Evolutionary conservation across 2,797 vertebrate genomes (phyloP), one percentile per base, ranked within the genome.

Genomic region (Okamejei kenojei): DNA sequence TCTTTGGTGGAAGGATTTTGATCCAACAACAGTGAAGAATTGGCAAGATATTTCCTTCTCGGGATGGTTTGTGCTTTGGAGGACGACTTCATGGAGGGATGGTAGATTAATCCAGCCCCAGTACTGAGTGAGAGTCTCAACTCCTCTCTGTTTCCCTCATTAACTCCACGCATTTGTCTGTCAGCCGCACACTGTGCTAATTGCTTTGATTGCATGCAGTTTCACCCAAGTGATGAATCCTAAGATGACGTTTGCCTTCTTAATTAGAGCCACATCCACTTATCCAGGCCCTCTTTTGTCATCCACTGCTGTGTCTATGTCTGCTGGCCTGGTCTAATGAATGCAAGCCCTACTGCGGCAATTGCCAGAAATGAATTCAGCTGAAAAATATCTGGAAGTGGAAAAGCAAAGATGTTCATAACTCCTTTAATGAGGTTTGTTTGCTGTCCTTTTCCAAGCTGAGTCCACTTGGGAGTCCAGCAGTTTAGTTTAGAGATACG

Each of bases 261-360:
- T 68, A 88, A 88, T 88, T 88, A 88, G 84, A 35, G 63, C 84
- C 17, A 68, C 32, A 68, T 35, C 84, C 84, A 68, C 61, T 88
- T 21, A 68, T 63, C 29, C 84, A n/a, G 68, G 21, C n/a, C 68
- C 17, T 35, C n/a, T 8, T 88, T 32, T 19, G 17, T 58, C 54
- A 61, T 61, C 10, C 58, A n/a, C 54, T 15, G 81, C 11, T 29
- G 9, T 58, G 9, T 13, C 21, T 35, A 35, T 9, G n/a, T 23
- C 45, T 32, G 35, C n/a, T 35, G 63, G n/a, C 19, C 19, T 9
- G 23, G 63, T 68, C 19, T 32, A 88, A 88, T 88, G 35, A 54
- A 35, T 35, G 65, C 17, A 68, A 88, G 5, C 21, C 61, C n/a
- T n/a, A 19, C 58, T 32, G 19, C 9, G 7, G 61, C 84, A 68